Conservation (phyloP, 2,797 vertebrate species). For the Cirrhinus mrigala region DNA sequence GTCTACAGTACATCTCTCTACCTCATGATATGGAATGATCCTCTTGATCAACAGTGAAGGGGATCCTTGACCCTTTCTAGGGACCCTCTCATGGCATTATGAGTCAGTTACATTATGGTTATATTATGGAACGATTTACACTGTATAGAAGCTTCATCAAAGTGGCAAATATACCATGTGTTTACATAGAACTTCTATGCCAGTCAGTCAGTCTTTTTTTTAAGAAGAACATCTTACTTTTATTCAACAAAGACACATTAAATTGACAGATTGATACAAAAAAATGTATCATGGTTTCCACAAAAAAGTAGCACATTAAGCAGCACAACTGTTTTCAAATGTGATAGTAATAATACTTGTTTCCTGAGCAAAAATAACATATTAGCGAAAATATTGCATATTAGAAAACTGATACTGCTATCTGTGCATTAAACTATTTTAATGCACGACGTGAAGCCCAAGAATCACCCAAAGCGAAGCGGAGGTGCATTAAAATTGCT, state of each 20-base stretch:
- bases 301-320: neutral
- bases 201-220: neutral
- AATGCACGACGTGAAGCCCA: no score
- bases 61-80: neutral
- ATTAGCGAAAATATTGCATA: neutral
- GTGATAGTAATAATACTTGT: neutral
- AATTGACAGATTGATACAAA: neutral
- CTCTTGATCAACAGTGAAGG: slow-evolving; percentile 10
- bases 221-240: neutral
- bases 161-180: neutral
- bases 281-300: neutral
- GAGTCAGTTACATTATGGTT: neutral
- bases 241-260: neutral
- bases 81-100: neutral
- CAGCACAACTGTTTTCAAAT: neutral
- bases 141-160: neutral
- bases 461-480: no score
- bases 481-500: no score
- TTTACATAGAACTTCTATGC: neutral
- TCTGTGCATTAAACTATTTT: no score
- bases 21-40: neutral
- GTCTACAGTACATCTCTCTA: neutral
- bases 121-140: neutral
- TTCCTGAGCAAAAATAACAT: neutral
- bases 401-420: neutral